A percentile compares a stretch with the other conserved stretches of the same genome.
Conservation (phyloP, 2,888 invertebrate genomes). For the Catocala nupta region DNA sequence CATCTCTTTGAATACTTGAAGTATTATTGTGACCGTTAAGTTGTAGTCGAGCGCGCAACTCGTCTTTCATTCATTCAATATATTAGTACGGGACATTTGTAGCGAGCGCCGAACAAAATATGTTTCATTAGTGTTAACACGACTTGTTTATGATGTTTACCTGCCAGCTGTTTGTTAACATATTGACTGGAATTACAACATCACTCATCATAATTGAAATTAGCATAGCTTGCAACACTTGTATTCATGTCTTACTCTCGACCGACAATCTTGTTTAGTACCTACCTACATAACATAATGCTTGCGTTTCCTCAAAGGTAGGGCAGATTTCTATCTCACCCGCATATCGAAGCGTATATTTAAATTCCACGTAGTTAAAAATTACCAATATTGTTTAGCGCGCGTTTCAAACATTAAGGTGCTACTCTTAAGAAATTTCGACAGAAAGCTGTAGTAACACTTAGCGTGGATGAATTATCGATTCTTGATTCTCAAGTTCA, state of each 20-base stretch:
- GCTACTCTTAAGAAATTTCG: no score
- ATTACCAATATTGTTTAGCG: no score
- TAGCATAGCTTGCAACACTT: conserved; percentile 6
- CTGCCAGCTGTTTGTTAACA: conserved; percentile 11
- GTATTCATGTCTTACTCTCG: not conserved
- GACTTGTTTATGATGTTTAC: conserved; percentile 14
- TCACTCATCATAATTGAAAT: conserved; percentile 16
- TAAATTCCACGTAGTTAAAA: no score
- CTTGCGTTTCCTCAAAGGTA: no score
- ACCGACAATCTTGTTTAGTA: not conserved
- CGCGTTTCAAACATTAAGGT: no score
- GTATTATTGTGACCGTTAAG: not conserved
- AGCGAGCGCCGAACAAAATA: conserved; percentile 4
- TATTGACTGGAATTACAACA: conserved; percentile 14
- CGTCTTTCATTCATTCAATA: conserved; percentile 9
- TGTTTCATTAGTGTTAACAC: conserved; percentile 16
- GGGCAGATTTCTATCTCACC: no score
- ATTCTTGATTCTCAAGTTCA: no score
- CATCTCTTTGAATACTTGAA: no score
- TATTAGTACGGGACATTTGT: not conserved
- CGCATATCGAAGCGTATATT: no score
- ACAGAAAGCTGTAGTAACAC: no score
- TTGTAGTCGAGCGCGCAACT: not conserved
- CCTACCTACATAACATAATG: no score
- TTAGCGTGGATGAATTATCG: no score